A percentile compares a stretch with the other conserved stretches of the same genome.
These are phyloP conservation scores for Andrena haemorrhoa DNA, from an alignment of 2,888 invertebrate species.

Conservation along the genomic window DNA sequence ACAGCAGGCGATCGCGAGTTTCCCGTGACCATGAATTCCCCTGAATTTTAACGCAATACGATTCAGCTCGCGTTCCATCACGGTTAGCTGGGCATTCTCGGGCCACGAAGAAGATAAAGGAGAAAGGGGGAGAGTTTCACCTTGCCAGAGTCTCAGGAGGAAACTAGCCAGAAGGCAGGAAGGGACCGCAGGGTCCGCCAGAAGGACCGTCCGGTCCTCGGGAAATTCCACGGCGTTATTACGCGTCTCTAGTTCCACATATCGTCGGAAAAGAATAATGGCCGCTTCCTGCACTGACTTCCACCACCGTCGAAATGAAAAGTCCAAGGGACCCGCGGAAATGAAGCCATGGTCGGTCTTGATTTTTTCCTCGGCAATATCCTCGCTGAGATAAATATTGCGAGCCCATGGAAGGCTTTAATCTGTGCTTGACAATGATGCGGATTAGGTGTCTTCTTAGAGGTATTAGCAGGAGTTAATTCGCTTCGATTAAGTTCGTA, in stretches of 20 bases:
- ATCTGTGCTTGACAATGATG: slow-evolving; percentile 14
- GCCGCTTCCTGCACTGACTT: slow-evolving; percentile 76
- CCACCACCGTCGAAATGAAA: slow-evolving; percentile 75
- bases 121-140: slow-evolving; percentile 42
- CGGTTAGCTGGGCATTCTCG: slow-evolving; percentile 38
- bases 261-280: slow-evolving; percentile 80
- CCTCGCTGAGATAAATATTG: slow-evolving; percentile 48
- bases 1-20: neutral
- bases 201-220: slow-evolving; percentile 54
- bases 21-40: slow-evolving; percentile 47
- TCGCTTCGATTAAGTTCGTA: slow-evolving; percentile 20
- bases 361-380: slow-evolving; percentile 52
- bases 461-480: neutral
- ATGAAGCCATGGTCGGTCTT: slow-evolving; percentile 48
- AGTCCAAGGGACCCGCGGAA: slow-evolving; percentile 61
- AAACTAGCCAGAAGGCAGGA: slow-evolving; percentile 10
- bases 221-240: slow-evolving; percentile 76
- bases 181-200: slow-evolving; percentile 31
- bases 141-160: slow-evolving; percentile 36
- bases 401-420: slow-evolving; percentile 8
- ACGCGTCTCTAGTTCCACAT: slow-evolving; percentile 74
- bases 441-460: neutral
- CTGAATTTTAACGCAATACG: slow-evolving; percentile 54
- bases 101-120: slow-evolving; percentile 42
- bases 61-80: slow-evolving; percentile 51